phyloP scores from a whole-genome alignment of 2,797 vertebrate genomes.

The Lepidocolaptes lacrymiger region DNA sequence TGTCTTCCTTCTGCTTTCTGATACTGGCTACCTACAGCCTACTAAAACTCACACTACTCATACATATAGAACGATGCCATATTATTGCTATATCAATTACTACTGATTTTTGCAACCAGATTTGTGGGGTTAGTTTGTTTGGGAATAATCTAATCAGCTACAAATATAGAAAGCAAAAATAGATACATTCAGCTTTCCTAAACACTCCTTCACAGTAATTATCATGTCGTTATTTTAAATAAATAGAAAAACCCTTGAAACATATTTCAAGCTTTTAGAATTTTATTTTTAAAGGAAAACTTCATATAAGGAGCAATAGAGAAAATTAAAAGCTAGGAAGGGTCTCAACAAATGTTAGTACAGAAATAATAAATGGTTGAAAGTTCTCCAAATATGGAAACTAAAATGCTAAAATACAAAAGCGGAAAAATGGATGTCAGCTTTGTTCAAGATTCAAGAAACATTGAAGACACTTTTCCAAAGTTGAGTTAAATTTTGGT shows the following conservation, averaged over 20 bases:
- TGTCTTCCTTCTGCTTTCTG: slow-evolving; percentile 59
- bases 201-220: neutral
- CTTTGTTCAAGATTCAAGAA: neutral
- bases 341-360: neutral
- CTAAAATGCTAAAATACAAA: neutral
- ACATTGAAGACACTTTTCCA: neutral
- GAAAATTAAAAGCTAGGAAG: neutral
- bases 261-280: neutral
- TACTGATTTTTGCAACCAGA: neutral
- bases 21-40: slow-evolving; percentile 37
- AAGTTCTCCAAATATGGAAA: neutral
- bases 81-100: slow-evolving; percentile 15
- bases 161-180: slow-evolving; percentile 10
- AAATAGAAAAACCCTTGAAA: neutral
- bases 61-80: neutral
- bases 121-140: slow-evolving; percentile 24
- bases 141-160: slow-evolving; percentile 6
- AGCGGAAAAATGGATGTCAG: neutral
- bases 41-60: neutral
- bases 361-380: neutral
- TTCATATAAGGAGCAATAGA: neutral
- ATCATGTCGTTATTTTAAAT: slow-evolving; percentile 1
- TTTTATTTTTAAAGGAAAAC: neutral
- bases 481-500: neutral
- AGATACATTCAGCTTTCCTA: neutral